Evolutionary conservation across 1,140 invertebrate species (phyloP), one percentile per base, ranked within the genome.

Genomic region (Brachionus koreanus): DNA sequence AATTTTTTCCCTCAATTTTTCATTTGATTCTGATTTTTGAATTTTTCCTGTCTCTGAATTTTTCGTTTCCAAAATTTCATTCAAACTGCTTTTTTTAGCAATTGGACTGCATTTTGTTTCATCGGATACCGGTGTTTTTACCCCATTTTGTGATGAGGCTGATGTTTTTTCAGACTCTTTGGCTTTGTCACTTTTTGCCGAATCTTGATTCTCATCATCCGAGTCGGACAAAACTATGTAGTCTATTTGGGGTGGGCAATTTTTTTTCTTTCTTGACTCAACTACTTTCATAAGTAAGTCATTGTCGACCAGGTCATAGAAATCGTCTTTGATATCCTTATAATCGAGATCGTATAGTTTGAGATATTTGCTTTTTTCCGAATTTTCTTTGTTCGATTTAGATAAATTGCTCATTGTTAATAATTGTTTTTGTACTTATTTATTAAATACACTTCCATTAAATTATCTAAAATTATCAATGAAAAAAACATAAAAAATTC

Each of bases 141-240:
- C 3, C 1, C 3, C 29, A 29, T 3, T 29, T 29, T 1, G 29
- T 29, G 29, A 29, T 29, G 29, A 29, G 39, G 5, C 39, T 6
- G 39, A 13, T 42, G 12, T 1, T 25, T 4, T 33, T 2, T 65
- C 12, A 13, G 63, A 19, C 0, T 13, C 2, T 69, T 39, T 19
- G 1, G 35, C 13, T 69, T 69, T 7, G 12, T 10, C 10, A 4
- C n/a, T 39, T 39, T 37, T 2, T 7, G 7, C 10, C 1, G 29
- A 16, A 2, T 5, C 12, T 37, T 42, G 33, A 13, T 10, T 67
- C 12, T 67, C 63, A 4, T 69, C 37, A 3, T 69, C 65, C 9
- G 65, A 69, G n/a, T 69, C 65, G 5, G 65, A 69, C 10, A 69
- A 16, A 7, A 69, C 65, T 10, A 69, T 69, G 35, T 69, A 69